Evolutionary conservation across 2,797 vertebrate species (phyloP), one percentile per base, ranked within the genome.

Genomic region (Poeciliopsis gracilis): DNA sequence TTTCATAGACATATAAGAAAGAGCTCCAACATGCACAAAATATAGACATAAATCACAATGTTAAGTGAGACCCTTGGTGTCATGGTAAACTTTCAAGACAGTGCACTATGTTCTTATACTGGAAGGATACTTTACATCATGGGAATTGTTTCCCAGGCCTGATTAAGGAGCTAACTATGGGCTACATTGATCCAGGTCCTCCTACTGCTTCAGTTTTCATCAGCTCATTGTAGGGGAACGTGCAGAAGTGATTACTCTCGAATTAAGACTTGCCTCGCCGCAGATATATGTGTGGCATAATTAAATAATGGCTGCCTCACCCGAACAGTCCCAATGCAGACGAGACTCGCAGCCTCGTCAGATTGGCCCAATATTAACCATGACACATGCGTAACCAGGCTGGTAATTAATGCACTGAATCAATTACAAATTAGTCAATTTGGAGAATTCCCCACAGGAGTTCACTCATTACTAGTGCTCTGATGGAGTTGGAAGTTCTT

Each of bases 361-460:
- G 91, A 94, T 93, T 81, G 90, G 91, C 87, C 86, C 93, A 95
- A 93, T 96, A 96, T 96, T 96, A 96, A 95, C 93, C 95, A 94
- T 95, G 95, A 96, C 96, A 96, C 94, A 90, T 85, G 94, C 92
- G 90, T 92, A 95, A 95, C 94, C 92, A 88, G 92, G 90, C 90
- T 85, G 76, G 92, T 96, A 96, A 96, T 96, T 96, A 96, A 96
- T 95, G 90, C 92, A 88, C 88, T 91, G 93, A 96, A 96, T 96
- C 95, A 96, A 96, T 96, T 96, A 95, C 93, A 95, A 96, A 96
- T 96, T 92, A 95, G 93, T 94, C 92, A 89, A 94, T 96, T 96
- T 94, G 90, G 90, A 94, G 92, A 93, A 95, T 96, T 95, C 94
- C 94, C 95, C 85, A 84, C 87, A 88, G 94, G 94, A 92, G 91